phyloP scores from a whole-genome alignment of 2,113 vertebrate genomes.

The Peromyscus maniculatus region DNA sequence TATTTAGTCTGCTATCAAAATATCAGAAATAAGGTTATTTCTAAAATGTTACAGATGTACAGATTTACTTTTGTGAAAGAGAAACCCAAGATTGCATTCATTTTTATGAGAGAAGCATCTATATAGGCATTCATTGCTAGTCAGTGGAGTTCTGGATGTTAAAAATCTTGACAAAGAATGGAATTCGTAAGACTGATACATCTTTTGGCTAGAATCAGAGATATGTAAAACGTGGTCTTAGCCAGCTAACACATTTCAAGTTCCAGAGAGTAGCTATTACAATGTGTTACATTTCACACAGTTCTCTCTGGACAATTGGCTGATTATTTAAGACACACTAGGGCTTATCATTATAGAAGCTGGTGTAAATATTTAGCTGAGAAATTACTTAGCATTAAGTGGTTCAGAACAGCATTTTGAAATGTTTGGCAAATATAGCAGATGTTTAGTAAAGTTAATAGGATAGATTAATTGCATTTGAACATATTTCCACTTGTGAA shows the following conservation, averaged over 20 bases:
- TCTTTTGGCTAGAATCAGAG: conserved; percentile 55
- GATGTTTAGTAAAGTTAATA: conserved; percentile 69
- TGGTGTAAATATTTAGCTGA: conserved; percentile 76
- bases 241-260: conserved; percentile 39
- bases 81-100: conserved; percentile 10
- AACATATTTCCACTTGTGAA: conserved; percentile 56
- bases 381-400: conserved; percentile 75
- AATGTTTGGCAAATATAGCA: conserved; percentile 66
- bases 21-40: background rate
- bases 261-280: conserved; percentile 82
- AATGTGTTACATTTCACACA: conserved; percentile 79
- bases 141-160: conserved; percentile 26
- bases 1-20: background rate
- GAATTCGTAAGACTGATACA: conserved; percentile 50
- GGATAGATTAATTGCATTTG: conserved; percentile 61
- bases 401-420: conserved; percentile 57
- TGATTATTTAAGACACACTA: conserved; percentile 81
- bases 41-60: background rate
- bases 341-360: conserved; percentile 18
- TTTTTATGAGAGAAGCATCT: conserved; percentile 18
- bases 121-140: background rate
- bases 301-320: conserved; percentile 78
- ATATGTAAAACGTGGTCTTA: conserved; percentile 46
- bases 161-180: conserved; percentile 61
- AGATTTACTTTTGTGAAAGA: conserved; percentile 41